Conservation (phyloP, 2,888 invertebrate species). For the Eutolmus rufibarbis region DNA sequence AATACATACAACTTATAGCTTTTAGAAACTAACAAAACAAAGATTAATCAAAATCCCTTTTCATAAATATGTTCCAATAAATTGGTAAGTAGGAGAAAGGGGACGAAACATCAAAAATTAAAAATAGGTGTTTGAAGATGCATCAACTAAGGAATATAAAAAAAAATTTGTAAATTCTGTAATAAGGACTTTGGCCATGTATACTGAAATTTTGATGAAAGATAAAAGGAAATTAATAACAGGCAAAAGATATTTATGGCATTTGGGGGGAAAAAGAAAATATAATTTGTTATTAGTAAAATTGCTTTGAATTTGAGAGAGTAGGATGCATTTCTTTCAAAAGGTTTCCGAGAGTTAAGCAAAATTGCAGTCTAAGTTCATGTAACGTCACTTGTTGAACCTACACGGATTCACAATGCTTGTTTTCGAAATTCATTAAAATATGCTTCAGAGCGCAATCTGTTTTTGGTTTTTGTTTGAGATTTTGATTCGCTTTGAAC, state of each 20-base stretch:
- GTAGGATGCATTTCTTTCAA: background rate
- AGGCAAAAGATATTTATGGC: background rate
- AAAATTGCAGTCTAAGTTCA: background rate
- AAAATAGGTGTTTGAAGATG: no score
- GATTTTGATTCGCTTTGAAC: background rate
- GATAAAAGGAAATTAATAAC: background rate
- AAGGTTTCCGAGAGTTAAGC: background rate
- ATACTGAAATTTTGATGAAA: background rate
- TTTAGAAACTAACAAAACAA: no score
- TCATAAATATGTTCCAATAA: no score
- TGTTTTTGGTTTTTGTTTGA: background rate
- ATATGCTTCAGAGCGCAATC: background rate
- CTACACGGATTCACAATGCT: background rate
- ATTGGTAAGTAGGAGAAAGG: no score
- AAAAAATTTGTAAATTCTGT: constrained; percentile 15
- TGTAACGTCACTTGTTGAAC: constrained; percentile 17
- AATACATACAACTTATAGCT: no score
- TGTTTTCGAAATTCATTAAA: constrained; percentile 2
- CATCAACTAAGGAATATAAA: no score
- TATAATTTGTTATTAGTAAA: background rate
- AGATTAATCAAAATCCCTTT: no score
- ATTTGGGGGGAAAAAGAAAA: background rate
- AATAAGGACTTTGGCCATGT: background rate
- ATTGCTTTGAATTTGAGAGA: background rate
- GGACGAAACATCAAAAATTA: no score